Percentiles rank a stretch among this genome's conserved stretches.
Conservation (phyloP, 2,797 vertebrate genomes). For the Cryptoprocta ferox region DNA sequence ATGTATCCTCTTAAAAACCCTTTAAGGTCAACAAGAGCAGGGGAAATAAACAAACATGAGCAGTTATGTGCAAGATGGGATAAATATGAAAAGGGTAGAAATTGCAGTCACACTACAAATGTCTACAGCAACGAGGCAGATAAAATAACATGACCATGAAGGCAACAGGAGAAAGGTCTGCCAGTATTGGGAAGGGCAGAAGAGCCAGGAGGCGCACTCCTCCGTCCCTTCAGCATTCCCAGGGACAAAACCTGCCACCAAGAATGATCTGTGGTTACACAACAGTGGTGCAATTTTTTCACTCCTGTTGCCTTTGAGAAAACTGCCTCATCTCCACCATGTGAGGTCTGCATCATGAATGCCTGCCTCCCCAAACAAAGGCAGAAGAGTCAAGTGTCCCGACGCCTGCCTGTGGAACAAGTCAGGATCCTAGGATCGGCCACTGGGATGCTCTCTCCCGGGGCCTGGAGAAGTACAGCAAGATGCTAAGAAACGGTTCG, state of each 20-base stretch:
- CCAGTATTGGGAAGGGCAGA: neutral
- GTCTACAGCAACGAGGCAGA: neutral
- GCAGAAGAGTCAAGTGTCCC: neutral
- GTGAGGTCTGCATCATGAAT: neutral
- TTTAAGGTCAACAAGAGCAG: neutral
- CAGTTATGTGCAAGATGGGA: neutral
- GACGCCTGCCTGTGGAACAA: neutral
- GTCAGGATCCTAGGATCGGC: neutral
- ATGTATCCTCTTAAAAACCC: neutral
- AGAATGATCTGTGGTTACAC: neutral
- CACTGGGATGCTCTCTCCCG: neutral
- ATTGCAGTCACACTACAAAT: neutral
- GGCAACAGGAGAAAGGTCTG: neutral
- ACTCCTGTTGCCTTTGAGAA: neutral
- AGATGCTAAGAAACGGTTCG: neutral
- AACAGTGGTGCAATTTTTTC: accelerated
- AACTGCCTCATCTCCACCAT: neutral
- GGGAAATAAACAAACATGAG: neutral
- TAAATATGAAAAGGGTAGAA: neutral
- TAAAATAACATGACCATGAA: neutral
- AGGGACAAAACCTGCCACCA: neutral
- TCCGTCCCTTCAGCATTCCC: neutral
- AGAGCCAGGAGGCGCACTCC: neutral
- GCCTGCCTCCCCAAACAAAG: neutral
- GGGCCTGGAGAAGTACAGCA: neutral